These are phyloP conservation scores for Glossosoma conforme DNA, from an alignment of 1,140 invertebrate species.

Conservation along the genomic window DNA sequence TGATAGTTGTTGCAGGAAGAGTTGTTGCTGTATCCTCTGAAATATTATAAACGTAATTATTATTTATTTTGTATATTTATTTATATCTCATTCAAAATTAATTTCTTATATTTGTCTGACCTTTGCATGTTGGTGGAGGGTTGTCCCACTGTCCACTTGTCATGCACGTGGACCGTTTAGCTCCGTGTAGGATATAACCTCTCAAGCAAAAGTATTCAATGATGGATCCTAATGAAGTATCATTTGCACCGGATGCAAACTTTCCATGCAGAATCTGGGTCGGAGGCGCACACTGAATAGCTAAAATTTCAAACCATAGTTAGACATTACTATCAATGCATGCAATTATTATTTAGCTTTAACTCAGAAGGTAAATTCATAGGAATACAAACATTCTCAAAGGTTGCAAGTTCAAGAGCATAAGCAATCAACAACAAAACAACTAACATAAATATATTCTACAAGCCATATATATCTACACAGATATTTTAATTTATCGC, in stretches of 20 bases:
- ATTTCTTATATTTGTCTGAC: slow-evolving; percentile 43
- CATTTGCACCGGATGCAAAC: slow-evolving; percentile 58
- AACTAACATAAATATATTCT: too few relatives aligned
- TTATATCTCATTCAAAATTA: not conserved
- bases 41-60: slow-evolving; percentile 1
- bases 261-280: slow-evolving; percentile 66
- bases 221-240: slow-evolving; percentile 61
- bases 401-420: too few relatives aligned
- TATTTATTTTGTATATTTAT: slow-evolving; percentile 1
- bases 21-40: slow-evolving; percentile 34
- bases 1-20: slow-evolving; percentile 37
- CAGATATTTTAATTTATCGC: too few relatives aligned
- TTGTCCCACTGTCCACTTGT: slow-evolving; percentile 75
- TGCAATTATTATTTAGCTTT: too few relatives aligned
- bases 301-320: too few relatives aligned
- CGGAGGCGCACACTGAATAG: slow-evolving; percentile 72
- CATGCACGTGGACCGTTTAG: slow-evolving; percentile 64
- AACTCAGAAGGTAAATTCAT: too few relatives aligned
- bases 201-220: slow-evolving; percentile 73
- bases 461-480: too few relatives aligned
- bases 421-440: too few relatives aligned
- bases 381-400: too few relatives aligned
- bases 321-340: too few relatives aligned
- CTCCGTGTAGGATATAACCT: slow-evolving; percentile 66
- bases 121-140: slow-evolving; percentile 64